Base-by-base conservation (phyloP, 2,113 vertebrate genomes). In the Pelecanoides urinatrix region DNA sequence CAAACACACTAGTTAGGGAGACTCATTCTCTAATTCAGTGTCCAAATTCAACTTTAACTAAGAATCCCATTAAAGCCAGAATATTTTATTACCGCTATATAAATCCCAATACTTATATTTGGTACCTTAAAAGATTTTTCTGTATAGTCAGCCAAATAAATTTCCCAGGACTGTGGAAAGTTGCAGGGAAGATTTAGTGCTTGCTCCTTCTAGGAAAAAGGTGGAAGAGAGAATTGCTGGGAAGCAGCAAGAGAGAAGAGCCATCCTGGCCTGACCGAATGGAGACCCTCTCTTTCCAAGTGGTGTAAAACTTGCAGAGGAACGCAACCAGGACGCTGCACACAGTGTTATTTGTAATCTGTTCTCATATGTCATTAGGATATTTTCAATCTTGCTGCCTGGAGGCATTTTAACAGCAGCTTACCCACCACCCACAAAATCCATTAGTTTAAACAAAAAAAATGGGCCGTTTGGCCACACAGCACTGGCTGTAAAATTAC, bases 401-500 rank as follows among this genome's bases (percentile, higher is more conserved):
- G 40, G 66, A 92, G 88, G 84, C 55, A 86, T 94, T 95, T 95
- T 93, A 96, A 95, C 95, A 95, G 83, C 77, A 90, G 86, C n/a
- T 95, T 96, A 93, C 76, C 72, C 53, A 88, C 63, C 49, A 62
- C 71, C 83, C 92, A 97, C 91, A 95, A 95, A 96, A 93, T 13
- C 72, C 70, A 92, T 97, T 92, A 88, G 80, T 86, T 96, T 94
- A 97, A 97, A 96, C 79, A 97, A 72, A 92, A 94, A 97, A 84
- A 94, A 85, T 22, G 66, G 97, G 67, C 63, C 56, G 47, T 91
- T 93, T 84, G 81, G 78, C 38, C 58, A 74, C 40, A 67, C 44
- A 86, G 52, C 7, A 14, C 78, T 42, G 42, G 86, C 62, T 42
- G 12, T 93, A 78, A 93, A 94, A 96, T 95, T 90, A 67, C 62